Conservation (phyloP, 2,888 invertebrate genomes). For the Hololepta plana region DNA sequence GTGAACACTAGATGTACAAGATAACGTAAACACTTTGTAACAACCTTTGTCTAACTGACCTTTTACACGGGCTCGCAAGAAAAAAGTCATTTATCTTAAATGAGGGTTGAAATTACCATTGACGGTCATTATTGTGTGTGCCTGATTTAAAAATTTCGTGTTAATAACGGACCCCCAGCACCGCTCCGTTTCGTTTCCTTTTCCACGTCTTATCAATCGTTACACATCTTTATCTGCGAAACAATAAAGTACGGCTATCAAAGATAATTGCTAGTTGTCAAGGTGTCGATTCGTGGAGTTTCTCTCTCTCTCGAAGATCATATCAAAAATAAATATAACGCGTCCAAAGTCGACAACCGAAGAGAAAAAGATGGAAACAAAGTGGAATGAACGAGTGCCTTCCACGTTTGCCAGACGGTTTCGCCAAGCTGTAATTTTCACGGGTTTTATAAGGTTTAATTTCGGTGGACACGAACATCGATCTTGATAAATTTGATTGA, state of each 20-base stretch:
- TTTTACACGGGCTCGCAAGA: conserved; percentile 26
- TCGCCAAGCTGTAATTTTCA: conserved; percentile 3
- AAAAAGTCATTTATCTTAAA: conserved; percentile 28
- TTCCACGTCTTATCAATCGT: no score
- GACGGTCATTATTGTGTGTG: conserved; percentile 15
- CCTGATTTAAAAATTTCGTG: conserved; percentile 15
- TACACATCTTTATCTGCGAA: conserved; percentile 15
- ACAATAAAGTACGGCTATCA: conserved; percentile 27
- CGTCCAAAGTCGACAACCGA: conserved; percentile 23
- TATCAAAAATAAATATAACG: conserved; percentile 31
- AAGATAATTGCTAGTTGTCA: conserved; percentile 29
- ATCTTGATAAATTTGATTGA: conserved; percentile 30
- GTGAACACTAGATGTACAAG: conserved; percentile 27
- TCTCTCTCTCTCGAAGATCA: conserved; percentile 23
- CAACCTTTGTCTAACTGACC: conserved; percentile 26
- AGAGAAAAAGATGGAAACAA: no score
- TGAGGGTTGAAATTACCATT: conserved; percentile 25
- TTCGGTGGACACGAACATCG: conserved; percentile 14
- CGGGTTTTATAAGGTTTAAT: conserved; percentile 3
- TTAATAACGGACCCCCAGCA: no score
- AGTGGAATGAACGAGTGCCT: no score
- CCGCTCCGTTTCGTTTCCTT: no score
- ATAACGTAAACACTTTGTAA: conserved; percentile 28
- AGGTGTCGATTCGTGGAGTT: conserved; percentile 31
- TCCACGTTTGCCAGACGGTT: no score